Percentiles rank a stretch among this genome's conserved stretches.
These are phyloP conservation scores for Drosophila buzzatii DNA, from an alignment of 2,888 invertebrate species.

Conservation along the genomic window DNA sequence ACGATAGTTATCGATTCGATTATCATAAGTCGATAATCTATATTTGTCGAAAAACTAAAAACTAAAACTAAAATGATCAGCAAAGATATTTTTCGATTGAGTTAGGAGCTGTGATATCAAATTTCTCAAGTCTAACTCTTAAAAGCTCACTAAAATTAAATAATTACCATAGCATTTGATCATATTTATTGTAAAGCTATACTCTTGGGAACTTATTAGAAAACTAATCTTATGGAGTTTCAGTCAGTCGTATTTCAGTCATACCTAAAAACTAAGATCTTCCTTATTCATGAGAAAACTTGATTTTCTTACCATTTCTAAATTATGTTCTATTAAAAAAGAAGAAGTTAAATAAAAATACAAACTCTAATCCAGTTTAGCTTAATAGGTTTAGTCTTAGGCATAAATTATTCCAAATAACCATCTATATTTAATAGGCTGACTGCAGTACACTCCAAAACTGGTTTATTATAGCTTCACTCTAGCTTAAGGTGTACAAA, in stretches of 20 bases:
- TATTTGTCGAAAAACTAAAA: not conserved
- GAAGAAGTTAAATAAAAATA: not conserved
- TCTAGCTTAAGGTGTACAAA: not conserved
- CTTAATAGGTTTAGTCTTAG: too few relatives aligned
- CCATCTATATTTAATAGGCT: not conserved
- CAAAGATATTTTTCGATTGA: not conserved
- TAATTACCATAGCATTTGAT: not conserved
- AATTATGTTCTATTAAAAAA: not conserved
- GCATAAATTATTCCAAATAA: too few relatives aligned
- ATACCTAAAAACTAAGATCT: not conserved
- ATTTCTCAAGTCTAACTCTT: not conserved
- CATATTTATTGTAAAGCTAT: not conserved
- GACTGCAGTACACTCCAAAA: not conserved
- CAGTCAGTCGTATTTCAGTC: not conserved
- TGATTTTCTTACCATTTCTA: not conserved
- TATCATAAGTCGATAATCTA: not conserved
- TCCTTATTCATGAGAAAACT: not conserved
- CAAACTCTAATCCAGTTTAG: not conserved
- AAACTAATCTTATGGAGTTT: not conserved
- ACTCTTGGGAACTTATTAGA: too few relatives aligned
- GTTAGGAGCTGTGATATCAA: not conserved
- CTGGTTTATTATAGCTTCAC: not conserved
- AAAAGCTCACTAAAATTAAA: not conserved
- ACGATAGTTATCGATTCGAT: not conserved
- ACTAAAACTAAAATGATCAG: too few relatives aligned